Evolutionary conservation across 2,888 invertebrate genomes (phyloP).

Genomic region (Tinea pellionella): DNA sequence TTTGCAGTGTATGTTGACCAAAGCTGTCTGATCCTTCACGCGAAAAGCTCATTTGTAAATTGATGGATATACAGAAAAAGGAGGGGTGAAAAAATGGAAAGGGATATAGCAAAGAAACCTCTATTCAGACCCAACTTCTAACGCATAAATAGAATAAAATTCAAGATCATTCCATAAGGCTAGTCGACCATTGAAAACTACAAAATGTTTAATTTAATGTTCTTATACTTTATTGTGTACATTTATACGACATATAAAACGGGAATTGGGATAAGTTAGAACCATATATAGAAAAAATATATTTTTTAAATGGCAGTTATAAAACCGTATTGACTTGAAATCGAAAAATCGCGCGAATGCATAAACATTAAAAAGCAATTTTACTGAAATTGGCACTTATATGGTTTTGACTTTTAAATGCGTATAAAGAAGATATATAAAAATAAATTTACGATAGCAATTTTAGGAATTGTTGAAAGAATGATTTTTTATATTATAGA

Average conservation of each 20-base stretch:
- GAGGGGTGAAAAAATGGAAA: neutral
- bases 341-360: neutral
- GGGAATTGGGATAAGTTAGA: no score
- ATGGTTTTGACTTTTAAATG: neutral
- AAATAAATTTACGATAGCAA: neutral
- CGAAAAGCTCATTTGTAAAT: constrained; percentile 8
- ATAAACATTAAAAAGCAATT: neutral
- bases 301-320: no score
- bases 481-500: no score
- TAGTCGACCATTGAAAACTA: neutral
- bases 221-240: no score
- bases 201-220: neutral
- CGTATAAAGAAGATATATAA: neutral
- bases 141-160: constrained; percentile 2
- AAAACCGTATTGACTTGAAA: neutral
- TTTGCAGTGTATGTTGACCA: neutral
- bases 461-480: neutral
- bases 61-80: neutral
- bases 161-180: neutral
- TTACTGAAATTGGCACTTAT: neutral
- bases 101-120: neutral
- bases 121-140: constrained; percentile 6
- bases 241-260: no score
- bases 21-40: neutral
- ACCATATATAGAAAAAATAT: no score